Evolutionary conservation across 2,888 invertebrate species (phyloP).

Genomic region (Nebria brevicollis): DNA sequence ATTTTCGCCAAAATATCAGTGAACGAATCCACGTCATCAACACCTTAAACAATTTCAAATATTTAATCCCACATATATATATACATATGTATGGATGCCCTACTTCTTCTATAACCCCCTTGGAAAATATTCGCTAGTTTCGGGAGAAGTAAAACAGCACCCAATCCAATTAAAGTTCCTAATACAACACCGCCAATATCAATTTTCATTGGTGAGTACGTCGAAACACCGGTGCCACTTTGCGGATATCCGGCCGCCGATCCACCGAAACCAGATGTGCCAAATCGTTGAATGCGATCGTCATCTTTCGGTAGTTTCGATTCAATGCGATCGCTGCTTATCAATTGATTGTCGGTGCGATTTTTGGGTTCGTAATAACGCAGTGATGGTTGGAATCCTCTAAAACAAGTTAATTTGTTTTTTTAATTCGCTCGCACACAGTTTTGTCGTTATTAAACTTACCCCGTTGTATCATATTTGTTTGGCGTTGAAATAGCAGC

Average conservation of each 20-base stretch:
- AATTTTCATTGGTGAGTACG: conserved; percentile 80
- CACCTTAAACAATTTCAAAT: conserved; percentile 51
- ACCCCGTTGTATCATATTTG: conserved; percentile 38
- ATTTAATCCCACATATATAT: not conserved
- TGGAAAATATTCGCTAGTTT: conserved; percentile 80
- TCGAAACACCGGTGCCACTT: conserved; percentile 65
- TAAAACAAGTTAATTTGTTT: conserved; percentile 45
- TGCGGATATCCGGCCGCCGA: conserved; percentile 55
- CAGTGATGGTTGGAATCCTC: conserved; percentile 62
- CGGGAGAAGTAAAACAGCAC: conserved; percentile 81
- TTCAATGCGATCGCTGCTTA: conserved; percentile 54
- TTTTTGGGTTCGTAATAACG: conserved; percentile 57
- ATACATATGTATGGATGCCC: conserved; percentile 57
- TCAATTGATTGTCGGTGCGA: conserved; percentile 50
- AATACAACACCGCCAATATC: conserved; percentile 84
- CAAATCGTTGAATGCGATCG: conserved; percentile 67
- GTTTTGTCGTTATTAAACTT: not conserved
- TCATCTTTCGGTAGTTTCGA: conserved; percentile 56
- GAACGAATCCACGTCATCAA: conserved; percentile 65
- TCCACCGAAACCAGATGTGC: conserved; percentile 66
- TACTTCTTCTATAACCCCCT: conserved; percentile 76
- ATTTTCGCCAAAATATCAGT: conserved; percentile 73
- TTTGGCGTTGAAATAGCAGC: conserved; percentile 35
- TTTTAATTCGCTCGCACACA: not conserved
- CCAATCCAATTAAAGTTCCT: conserved; percentile 83